A percentile compares a stretch with the other conserved stretches of the same genome.
phyloP scores from a whole-genome alignment of 2,888 invertebrate species.

The Dryadula phaetusa region DNA sequence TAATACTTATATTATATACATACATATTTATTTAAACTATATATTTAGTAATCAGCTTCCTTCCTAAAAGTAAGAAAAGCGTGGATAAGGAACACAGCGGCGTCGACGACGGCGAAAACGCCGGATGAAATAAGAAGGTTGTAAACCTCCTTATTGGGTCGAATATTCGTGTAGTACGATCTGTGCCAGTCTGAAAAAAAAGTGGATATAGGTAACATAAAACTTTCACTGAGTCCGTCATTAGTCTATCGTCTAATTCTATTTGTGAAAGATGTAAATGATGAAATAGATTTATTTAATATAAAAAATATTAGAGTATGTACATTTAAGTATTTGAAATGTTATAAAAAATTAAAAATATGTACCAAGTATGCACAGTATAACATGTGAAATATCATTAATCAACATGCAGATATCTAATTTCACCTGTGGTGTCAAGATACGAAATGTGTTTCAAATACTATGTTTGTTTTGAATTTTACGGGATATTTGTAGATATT shows the following conservation, averaged over 20 bases:
- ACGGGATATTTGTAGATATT: background rate
- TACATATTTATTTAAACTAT: background rate
- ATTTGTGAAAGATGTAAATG: constrained; percentile 11
- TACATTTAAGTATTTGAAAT: background rate
- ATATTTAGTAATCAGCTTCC: constrained; percentile 76
- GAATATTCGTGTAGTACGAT: constrained; percentile 79
- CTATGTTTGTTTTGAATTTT: background rate
- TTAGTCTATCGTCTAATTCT: constrained; percentile 6
- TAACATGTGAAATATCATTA: background rate
- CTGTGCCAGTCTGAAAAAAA: constrained; percentile 75
- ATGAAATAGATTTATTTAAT: constrained; percentile 6
- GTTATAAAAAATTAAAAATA: background rate
- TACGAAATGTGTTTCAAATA: background rate
- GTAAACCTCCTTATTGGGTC: constrained; percentile 87
- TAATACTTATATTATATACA: background rate
- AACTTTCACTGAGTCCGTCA: constrained; percentile 16
- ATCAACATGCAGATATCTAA: background rate
- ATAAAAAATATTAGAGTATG: background rate
- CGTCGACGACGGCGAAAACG: constrained; percentile 86
- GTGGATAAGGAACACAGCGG: constrained; percentile 85
- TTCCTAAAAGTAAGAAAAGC: constrained; percentile 85
- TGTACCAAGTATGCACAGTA: background rate
- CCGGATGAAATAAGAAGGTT: constrained; percentile 87
- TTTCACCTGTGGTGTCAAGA: background rate
- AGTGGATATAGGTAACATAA: constrained; percentile 17